Evolutionary conservation across 2,797 vertebrate genomes (phyloP).

Genomic region (Triplophysa yarkandensis): DNA sequence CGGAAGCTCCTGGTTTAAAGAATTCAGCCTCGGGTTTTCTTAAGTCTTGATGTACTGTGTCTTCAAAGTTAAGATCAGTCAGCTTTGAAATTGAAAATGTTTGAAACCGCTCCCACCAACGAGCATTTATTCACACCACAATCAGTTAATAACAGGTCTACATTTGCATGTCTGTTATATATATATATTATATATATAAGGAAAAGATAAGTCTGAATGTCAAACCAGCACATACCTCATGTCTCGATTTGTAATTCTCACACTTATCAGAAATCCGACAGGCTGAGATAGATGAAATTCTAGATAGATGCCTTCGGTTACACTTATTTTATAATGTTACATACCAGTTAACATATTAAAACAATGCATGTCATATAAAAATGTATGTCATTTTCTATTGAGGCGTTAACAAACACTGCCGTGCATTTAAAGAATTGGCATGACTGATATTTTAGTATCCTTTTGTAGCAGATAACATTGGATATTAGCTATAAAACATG

Average conservation of each 20-base stretch:
- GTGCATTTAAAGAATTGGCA: background rate
- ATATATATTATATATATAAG: constrained; percentile 20
- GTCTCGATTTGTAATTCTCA: constrained; percentile 20
- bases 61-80: constrained; percentile 42
- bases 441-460: background rate
- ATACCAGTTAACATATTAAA: background rate
- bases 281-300: background rate
- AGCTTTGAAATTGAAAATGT: constrained; percentile 31
- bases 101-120: constrained; percentile 37
- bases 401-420: background rate
- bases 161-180: constrained; percentile 29
- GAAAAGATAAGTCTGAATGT: constrained; percentile 48
- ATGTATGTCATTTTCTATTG: background rate
- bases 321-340: background rate
- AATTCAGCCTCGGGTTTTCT: constrained; percentile 38
- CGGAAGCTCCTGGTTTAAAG: constrained; percentile 19
- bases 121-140: constrained; percentile 33
- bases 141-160: constrained; percentile 54
- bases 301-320: background rate
- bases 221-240: constrained; percentile 43
- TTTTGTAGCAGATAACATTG: background rate
- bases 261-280: background rate
- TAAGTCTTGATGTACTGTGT: constrained; percentile 30
- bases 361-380: too few relatives aligned
- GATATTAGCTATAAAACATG: background rate